Conservation (phyloP, 2,113 vertebrate genomes). For the Crotalus helleri region DNA sequence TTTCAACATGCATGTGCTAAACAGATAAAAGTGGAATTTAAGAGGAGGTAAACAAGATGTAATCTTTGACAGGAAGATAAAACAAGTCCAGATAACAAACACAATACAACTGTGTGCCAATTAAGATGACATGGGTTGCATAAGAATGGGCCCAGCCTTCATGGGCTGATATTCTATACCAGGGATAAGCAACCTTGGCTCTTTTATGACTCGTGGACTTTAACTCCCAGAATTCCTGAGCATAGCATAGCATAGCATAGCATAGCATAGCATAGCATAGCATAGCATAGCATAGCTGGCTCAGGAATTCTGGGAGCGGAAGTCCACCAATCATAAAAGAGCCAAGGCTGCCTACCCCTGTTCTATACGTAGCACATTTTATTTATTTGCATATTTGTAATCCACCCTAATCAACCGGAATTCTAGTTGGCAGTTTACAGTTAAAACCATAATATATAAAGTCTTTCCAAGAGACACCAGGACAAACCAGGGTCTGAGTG, state of each 20-base stretch:
- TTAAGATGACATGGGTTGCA: background rate
- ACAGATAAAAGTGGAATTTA: background rate
- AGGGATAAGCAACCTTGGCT: too few relatives aligned
- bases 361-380: background rate
- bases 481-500: background rate
- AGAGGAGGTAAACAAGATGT: background rate
- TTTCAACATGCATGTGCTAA: background rate
- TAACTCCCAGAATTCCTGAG: too few relatives aligned
- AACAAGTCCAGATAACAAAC: background rate
- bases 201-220: too few relatives aligned
- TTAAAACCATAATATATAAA: background rate
- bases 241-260: too few relatives aligned
- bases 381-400: background rate
- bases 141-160: background rate
- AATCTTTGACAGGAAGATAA: background rate
- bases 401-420: background rate
- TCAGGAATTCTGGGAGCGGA: too few relatives aligned
- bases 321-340: too few relatives aligned
- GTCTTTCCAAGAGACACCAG: background rate
- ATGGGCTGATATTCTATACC: too few relatives aligned
- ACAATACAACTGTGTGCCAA: background rate
- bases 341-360: too few relatives aligned
- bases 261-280: too few relatives aligned
- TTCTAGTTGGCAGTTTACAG: background rate
- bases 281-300: too few relatives aligned